Base-by-base conservation (phyloP, 2,113 vertebrate genomes). In the cattle (Bos taurus) region DNA sequence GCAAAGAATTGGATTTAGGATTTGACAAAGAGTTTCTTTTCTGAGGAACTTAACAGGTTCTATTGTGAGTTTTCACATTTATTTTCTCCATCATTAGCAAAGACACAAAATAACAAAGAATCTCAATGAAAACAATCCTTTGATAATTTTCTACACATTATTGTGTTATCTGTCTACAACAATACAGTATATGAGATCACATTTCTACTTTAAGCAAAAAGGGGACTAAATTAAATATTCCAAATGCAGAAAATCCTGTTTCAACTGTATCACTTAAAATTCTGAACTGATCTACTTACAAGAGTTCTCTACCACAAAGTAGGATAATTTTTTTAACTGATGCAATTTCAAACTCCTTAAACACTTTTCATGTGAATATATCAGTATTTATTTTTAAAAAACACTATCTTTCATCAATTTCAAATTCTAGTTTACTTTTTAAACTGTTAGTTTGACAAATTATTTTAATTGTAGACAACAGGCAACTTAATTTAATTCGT, bases 1-100 rank as follows among this genome's bases (percentile, higher is more conserved):
- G 97, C 90, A 98, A 98, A 98, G 98, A 97, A 98, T 95, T 98
- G 97, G 97, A 98, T 97, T 98, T 98, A 98, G 96, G 56, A 81
- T 60, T 80, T 90, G 54, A 87, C 60, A 93, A 96, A 98, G 91
- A 90, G 80, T 56, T 97, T 97, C 84, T 83, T 95, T 98, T 97
- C 84, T 92, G 57, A 97, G 96, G 17, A 97, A 96, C 28, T 81
- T 85, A 60, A 82, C 80, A 71, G 48, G 33, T 36, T 93, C 60
- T 93, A 59, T 59, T 94, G 78, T 92, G 83, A 95, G 36, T 93
- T 89, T 97, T 91, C 94, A 91, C 26, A 93, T 90, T 94, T 96
- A 80, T 96, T 77, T 93, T 97, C 54, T 93, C 59, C 89, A 96
- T 98, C 84, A 93, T 88, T 71, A 74, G 21, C 33, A 67, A 97